Percentiles rank a stretch among this genome's conserved stretches.
phyloP scores from a whole-genome alignment of 2,113 vertebrate species.

The Erythrocebus patas region DNA sequence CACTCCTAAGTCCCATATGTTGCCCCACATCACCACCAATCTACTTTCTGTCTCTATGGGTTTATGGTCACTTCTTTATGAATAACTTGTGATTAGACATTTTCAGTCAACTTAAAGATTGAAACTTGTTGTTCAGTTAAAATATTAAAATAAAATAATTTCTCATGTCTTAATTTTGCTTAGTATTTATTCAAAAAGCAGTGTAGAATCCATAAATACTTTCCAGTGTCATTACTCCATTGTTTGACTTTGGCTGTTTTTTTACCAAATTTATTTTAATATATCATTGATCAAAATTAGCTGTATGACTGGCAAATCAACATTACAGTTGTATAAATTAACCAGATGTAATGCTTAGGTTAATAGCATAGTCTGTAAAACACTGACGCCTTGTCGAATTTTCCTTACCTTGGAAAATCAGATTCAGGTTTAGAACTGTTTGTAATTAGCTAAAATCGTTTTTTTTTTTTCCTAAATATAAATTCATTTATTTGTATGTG shows the following conservation, averaged over 20 bases:
- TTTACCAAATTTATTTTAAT: neutral
- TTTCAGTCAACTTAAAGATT: neutral
- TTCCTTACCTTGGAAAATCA: neutral
- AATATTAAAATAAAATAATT: neutral
- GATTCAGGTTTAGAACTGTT: neutral
- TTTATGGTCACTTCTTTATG: neutral
- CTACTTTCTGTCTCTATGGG: neutral
- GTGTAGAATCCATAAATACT: neutral
- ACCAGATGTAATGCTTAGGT: neutral
- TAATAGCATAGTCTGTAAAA: neutral
- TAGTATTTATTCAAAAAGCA: neutral
- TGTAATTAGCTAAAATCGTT: neutral
- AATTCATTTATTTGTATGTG: neutral
- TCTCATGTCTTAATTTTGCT: neutral
- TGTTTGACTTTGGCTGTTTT: neutral
- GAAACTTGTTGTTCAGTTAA: neutral
- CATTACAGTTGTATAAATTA: neutral
- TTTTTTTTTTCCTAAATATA: neutral
- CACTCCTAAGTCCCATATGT: accelerated
- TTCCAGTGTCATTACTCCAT: neutral
- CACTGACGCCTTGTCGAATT: neutral
- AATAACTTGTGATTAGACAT: neutral
- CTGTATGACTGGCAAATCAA: neutral
- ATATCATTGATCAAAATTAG: neutral
- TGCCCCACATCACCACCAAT: neutral